phyloP scores from a whole-genome alignment of 1,140 invertebrate genomes.

The Solenopsis fugax region DNA sequence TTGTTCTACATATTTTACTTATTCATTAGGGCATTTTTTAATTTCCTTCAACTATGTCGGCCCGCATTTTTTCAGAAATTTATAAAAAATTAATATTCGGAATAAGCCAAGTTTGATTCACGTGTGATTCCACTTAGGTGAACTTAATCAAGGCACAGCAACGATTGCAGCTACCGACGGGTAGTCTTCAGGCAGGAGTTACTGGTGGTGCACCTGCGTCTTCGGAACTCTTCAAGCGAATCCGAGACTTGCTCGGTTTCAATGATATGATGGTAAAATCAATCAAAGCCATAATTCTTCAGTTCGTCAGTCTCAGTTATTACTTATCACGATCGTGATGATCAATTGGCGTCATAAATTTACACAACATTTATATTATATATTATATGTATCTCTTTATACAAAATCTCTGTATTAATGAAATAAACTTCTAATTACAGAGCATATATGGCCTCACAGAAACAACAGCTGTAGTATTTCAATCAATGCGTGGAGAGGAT shows the following conservation, averaged over 20 bases:
- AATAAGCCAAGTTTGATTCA: conserved; percentile 2
- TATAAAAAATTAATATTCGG: conserved; percentile 9
- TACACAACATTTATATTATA: too few species aligned
- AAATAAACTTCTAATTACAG: conserved; percentile 84
- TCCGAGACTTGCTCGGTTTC: conserved; percentile 87
- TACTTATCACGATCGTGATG: not conserved
- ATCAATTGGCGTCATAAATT: not conserved
- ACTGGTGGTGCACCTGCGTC: conserved; percentile 93
- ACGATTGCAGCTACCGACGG: conserved; percentile 84
- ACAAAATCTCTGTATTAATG: not conserved
- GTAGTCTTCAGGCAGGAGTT: conserved; percentile 88
- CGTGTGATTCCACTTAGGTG: conserved; percentile 68
- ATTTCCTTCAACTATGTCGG: too few species aligned
- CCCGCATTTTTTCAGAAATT: not conserved
- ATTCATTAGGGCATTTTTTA: not conserved
- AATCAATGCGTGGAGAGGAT: conserved; percentile 89
- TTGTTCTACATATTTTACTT: not conserved
- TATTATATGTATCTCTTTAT: too few species aligned
- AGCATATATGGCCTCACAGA: conserved; percentile 96
- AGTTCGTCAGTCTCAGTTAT: not conserved
- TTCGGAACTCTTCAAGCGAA: conserved; percentile 90
- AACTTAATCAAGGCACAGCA: conserved; percentile 84
- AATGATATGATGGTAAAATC: conserved; percentile 86
- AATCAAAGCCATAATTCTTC: not conserved
- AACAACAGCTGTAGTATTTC: conserved; percentile 92